Evolutionary conservation across 2,797 vertebrate species (phyloP), one percentile per base, ranked within the genome.

Genomic region (Ptychadena robeensis): DNA sequence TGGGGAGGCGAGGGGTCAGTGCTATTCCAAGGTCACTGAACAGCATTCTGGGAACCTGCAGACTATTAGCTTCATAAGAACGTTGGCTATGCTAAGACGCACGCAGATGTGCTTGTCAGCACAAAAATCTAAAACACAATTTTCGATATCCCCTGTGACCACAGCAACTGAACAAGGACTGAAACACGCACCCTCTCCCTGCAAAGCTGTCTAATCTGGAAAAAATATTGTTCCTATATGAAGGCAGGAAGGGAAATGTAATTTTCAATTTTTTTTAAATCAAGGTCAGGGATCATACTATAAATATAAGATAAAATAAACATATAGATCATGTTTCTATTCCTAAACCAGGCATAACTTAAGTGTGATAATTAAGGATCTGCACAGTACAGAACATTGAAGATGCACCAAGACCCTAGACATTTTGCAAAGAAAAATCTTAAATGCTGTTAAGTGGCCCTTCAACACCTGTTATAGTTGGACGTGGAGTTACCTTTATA

Each of bases 81-180:
- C 34, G 27, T 30, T 73, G 61, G 69, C 69, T 35, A 48, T 73
- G 70, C 30, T 65, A 57, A 57, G 15, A 67, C 37, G 31, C 35
- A 81, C 34, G 38, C 80, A 81, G 61, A 81, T 74, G 80, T 74
- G 73, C 80, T 67, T 75, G 72, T 82, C 71, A 82, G 66, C 32
- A 71, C 22, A 40, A 82, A 75, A 82, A 69, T 82, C 48, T 30
- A 37, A 40, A 82, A 69, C 44, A 67, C 28, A 40, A 82, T 34
- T 73, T 73, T 81, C 74, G 80, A 74, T 74, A 53, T 82, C 72
- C 80, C 80, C 34, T 44, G 57, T 70, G 65, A 37, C 73, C 63
- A 61, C 57, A 70, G 38, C 64, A 77, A 82, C 76, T 76, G 66
- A 15, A 37, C 32, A 67, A 31, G 57, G n/a, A 10, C 30, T 31